phyloP scores from a whole-genome alignment of 2,113 vertebrate genomes.

The Pseudonaja textilis region DNA sequence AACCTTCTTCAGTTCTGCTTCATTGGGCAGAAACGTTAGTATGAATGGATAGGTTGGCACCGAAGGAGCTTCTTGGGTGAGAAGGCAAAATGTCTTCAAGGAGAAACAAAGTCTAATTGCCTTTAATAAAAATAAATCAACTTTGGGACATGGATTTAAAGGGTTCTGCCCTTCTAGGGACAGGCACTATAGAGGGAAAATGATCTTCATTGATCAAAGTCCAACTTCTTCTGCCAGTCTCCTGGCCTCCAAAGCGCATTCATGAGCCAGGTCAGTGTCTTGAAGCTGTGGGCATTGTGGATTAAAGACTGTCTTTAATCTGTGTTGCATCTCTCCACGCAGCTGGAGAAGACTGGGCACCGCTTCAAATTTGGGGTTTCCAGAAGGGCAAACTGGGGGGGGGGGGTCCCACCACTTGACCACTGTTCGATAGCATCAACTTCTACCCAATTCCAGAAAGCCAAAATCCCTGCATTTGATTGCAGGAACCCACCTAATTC shows the following conservation, averaged over 20 bases:
- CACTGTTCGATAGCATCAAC: not conserved
- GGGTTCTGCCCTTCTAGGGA: not conserved
- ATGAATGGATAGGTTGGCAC: too few relatives aligned
- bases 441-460: not conserved
- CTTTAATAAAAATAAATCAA: not conserved
- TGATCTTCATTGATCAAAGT: not conserved
- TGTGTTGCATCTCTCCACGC: not conserved
- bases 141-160: not conserved
- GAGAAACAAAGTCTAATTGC: not conserved
- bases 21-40: too few relatives aligned
- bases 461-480: not conserved
- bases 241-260: not conserved
- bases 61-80: not conserved
- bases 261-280: not conserved
- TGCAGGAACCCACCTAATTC: not conserved
- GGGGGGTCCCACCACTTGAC: not conserved
- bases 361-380: not conserved
- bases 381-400: too few relatives aligned
- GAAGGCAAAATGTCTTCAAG: not conserved
- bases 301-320: not conserved
- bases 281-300: not conserved
- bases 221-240: not conserved
- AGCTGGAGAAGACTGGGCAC: not conserved
- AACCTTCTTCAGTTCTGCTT: not conserved
- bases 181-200: not conserved